Percentiles rank a stretch among this genome's conserved stretches.
Conservation (phyloP, 2,113 vertebrate species). For the Platichthys flesus region DNA sequence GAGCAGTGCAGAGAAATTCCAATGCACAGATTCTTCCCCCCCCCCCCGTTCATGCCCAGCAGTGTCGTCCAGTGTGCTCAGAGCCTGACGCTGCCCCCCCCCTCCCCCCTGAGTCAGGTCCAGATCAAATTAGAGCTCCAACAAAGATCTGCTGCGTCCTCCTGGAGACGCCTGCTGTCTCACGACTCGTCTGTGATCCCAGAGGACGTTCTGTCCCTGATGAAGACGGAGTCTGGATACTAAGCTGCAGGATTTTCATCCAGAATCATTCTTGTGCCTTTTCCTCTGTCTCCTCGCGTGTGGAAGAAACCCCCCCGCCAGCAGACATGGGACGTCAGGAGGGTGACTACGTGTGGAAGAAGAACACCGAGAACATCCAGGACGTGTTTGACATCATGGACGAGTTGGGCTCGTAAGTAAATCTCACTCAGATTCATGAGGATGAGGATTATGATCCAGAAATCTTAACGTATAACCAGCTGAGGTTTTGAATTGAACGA, state of each 20-base stretch:
- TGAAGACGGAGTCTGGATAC: slow-evolving; percentile 9
- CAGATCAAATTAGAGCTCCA: slow-evolving; percentile 30
- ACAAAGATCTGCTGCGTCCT: slow-evolving; percentile 21
- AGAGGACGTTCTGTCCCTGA: slow-evolving; percentile 23
- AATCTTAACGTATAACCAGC: too few relatives aligned
- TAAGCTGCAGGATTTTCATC: slow-evolving; percentile 11
- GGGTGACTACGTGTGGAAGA: slow-evolving; percentile 88
- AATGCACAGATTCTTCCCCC: too few relatives aligned
- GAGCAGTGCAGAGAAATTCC: too few relatives aligned
- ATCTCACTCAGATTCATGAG: not conserved
- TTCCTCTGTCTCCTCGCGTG: not conserved
- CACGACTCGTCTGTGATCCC: slow-evolving; percentile 52
- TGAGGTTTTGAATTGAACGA: too few relatives aligned
- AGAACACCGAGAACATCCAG: slow-evolving; percentile 91
- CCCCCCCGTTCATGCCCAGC: not conserved
- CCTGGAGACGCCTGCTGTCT: slow-evolving; percentile 32
- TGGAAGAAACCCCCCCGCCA: slow-evolving; percentile 81
- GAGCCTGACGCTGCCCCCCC: too few relatives aligned
- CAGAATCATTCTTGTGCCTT: not conserved
- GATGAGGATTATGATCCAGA: too few relatives aligned
- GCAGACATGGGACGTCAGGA: slow-evolving; percentile 91
- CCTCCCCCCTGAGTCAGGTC: too few relatives aligned
- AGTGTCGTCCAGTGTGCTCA: not conserved
- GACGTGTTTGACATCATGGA: slow-evolving; percentile 95
- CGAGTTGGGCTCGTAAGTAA: slow-evolving; percentile 94